Base-by-base conservation (phyloP, 2,888 invertebrate genomes). In the Drosophila lacicola region DNA sequence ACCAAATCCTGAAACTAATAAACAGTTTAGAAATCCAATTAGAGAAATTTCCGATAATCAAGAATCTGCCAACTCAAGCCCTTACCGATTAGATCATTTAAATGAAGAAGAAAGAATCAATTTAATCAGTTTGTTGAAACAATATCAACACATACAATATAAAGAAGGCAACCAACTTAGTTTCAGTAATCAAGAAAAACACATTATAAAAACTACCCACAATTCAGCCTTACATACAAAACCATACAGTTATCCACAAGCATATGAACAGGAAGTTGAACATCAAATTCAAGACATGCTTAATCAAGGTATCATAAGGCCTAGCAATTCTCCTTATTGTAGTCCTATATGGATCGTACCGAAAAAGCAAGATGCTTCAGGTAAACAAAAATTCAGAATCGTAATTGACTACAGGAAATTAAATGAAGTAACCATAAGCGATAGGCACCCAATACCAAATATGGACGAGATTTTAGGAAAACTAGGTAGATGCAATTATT, bases 381-480 rank as follows among this genome's bases (percentile, higher is more conserved):
- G 36, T 44, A 34, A 55, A 54, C n/a, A 1, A n/a, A 45, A 25
- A n/a, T 49, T 21, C 21, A 21, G 49, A 50, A 11, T 64, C 37
- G 21, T 21, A 47, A 54, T 9, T 34, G 49, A 36, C 42, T 62
- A 17, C 49, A 63, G 10, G 37, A 55, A 29, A 50, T 50, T 36
- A 63, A 37, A 37, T 13, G 21, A 37, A 13, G n/a, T 37, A 37
- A 37, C 50, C n/a, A 11, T 57, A 45, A 51, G 17, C 8, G 58
- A 60, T 21, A 42, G 47, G 37, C 44, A 42, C 8, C 53, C 47
- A 17, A 60, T 66, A 5, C 54, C 54, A 29, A 66, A 66, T n/a
- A 66, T 60, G 29, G 41, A 60, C 4, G 36, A 36, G 5, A 60
- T 60, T 10, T 21, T 54, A 25, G 44, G 42, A n/a, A 60, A 60